A percentile compares a stretch with the other conserved stretches of the same genome.
Evolutionary conservation across 2,888 invertebrate species (phyloP).

Genomic region (Scotopteryx bipunctaria): DNA sequence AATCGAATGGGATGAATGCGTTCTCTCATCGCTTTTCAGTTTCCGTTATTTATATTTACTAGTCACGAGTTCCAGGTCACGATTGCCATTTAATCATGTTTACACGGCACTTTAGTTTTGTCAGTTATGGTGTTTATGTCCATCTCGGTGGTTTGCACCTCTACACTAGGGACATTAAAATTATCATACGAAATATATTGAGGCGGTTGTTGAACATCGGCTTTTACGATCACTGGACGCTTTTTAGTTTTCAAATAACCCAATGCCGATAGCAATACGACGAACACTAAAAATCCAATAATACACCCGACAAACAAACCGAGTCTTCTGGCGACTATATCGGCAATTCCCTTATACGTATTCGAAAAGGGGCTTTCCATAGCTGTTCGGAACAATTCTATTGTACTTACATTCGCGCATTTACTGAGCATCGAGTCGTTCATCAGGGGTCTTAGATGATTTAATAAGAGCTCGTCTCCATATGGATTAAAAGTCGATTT

Average conservation of each 20-base stretch:
- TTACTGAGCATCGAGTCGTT: slow-evolving; percentile 89
- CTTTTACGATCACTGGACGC: slow-evolving; percentile 89
- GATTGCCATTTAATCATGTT: slow-evolving; percentile 51
- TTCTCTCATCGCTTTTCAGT: slow-evolving; percentile 44
- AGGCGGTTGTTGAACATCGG: slow-evolving; percentile 87
- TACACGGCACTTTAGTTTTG: slow-evolving; percentile 65
- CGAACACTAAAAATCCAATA: slow-evolving; percentile 93
- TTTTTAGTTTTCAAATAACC: slow-evolving; percentile 94
- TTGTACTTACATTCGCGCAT: slow-evolving; percentile 89
- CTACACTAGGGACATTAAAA: slow-evolving; percentile 67
- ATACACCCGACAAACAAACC: slow-evolving; percentile 94
- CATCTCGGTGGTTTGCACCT: slow-evolving; percentile 72
- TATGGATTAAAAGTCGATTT: slow-evolving; percentile 67
- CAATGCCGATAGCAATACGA: slow-evolving; percentile 91
- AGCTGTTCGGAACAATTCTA: slow-evolving; percentile 87
- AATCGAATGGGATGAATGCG: slow-evolving; percentile 53
- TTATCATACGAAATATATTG: slow-evolving; percentile 91
- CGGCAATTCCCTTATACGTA: slow-evolving; percentile 87
- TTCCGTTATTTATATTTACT: slow-evolving; percentile 40
- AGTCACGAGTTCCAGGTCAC: slow-evolving; percentile 39
- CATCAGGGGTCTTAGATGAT: slow-evolving; percentile 65
- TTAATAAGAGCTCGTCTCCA: slow-evolving; percentile 85
- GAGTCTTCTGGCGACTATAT: slow-evolving; percentile 90
- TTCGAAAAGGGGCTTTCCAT: slow-evolving; percentile 83
- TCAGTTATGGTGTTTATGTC: slow-evolving; percentile 75